Evolutionary conservation across 1,140 invertebrate genomes (phyloP), one percentile per base, ranked within the genome.

Genomic region (Pogonus chalceus): DNA sequence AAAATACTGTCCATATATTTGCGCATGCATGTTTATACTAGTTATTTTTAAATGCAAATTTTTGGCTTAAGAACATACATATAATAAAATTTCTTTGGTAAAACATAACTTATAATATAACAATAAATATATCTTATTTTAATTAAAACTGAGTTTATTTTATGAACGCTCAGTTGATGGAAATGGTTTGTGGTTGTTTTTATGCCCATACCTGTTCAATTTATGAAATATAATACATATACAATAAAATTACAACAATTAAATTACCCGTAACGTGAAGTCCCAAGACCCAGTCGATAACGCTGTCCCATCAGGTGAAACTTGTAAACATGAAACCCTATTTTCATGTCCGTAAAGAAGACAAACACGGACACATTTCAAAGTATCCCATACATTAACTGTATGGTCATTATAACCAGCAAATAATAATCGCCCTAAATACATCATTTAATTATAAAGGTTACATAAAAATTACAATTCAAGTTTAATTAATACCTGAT

Each of bases 331-430:
- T 52, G 92, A 92, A 20, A 98, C 92, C 63, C 95, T 79, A 73
- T 99, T 98, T 75, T 99, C 97, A 74, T 99, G 97, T 1, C 95
- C 96, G 69, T 96, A 97, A 21, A 99, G 76, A 54, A 98, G 82
- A 65, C 87, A 87, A 14, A 97, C 84, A 53, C 97, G 79, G 50
- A 82, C 81, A 67, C 87, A 95, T 68, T 98, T 98, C 23, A 99
- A 72, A 16, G 93, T 92, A 74, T 99, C 97, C 97, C 97, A 99
- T 14, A 97, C 87, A 74, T 98, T 95, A 20, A 98, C 90, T 18
- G 94, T 97, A 71, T 99, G 97, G 75, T 99, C 97, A 72, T 96
- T 96, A 76, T 99, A 99, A 48, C 96, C 97, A 58, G 95, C 95
- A 77, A 99, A 98, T 58, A 98, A 76, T 49, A 98, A 74, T 12